A percentile compares a stretch with the other conserved stretches of the same genome.
Evolutionary conservation across 2,888 invertebrate species (phyloP).

Genomic region (Leptopilina myrica): DNA sequence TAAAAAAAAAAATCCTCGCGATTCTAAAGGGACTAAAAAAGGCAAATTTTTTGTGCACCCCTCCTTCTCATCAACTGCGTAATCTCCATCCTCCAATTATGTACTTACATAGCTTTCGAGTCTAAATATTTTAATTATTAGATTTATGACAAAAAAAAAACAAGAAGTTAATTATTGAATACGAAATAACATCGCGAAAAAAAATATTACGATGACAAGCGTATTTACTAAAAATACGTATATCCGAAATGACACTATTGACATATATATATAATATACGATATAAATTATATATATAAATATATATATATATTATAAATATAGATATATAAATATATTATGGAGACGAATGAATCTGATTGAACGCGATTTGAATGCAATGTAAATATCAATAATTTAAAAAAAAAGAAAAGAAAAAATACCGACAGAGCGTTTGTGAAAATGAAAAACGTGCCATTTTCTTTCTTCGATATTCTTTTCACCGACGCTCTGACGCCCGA

Average conservation of each 20-base stretch:
- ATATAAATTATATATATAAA: constrained; percentile 64
- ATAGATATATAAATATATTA: constrained; percentile 63
- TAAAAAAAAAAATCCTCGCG: background rate
- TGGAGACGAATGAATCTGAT: constrained; percentile 48
- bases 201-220: constrained; percentile 49
- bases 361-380: constrained; percentile 47
- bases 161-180: constrained; percentile 42
- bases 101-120: constrained; percentile 64
- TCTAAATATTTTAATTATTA: constrained; percentile 68
- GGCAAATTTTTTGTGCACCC: constrained; percentile 57
- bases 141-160: constrained; percentile 42
- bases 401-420: constrained; percentile 18
- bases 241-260: constrained; percentile 59
- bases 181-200: constrained; percentile 27
- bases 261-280: constrained; percentile 54
- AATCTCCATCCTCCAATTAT: constrained; percentile 57
- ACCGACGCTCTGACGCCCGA: constrained; percentile 54
- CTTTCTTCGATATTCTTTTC: constrained; percentile 49
- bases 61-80: constrained; percentile 56
- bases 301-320: constrained; percentile 59
- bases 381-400: constrained; percentile 66
- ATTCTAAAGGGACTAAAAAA: constrained; percentile 46
- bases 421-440: constrained; percentile 55
- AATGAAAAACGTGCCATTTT: constrained; percentile 49
- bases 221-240: constrained; percentile 57